phyloP scores from a whole-genome alignment of 2,888 invertebrate genomes.

The Automeris io region DNA sequence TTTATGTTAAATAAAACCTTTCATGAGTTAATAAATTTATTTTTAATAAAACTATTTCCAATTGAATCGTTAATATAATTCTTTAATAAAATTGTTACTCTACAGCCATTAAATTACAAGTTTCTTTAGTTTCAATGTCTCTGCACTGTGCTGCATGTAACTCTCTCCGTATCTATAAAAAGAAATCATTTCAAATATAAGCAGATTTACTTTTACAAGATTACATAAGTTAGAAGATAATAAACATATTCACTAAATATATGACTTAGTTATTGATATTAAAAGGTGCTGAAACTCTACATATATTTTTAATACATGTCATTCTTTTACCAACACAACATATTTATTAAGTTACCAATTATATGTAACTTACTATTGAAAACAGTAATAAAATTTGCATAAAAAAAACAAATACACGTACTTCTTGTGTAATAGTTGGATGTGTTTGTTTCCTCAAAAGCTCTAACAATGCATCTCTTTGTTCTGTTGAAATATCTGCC shows the following conservation, averaged over 20 bases:
- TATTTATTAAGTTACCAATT: too few species aligned
- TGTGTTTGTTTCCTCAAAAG: slow-evolving; percentile 86
- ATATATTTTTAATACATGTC: too few species aligned
- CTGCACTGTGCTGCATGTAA: slow-evolving; percentile 89
- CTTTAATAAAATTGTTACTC: slow-evolving; percentile 31
- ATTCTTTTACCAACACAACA: too few species aligned
- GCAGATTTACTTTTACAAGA: too few species aligned
- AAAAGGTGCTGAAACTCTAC: too few species aligned
- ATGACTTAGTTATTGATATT: too few species aligned
- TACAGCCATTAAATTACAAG: slow-evolving; percentile 45
- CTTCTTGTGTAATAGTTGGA: slow-evolving; percentile 83
- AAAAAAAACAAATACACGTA: slow-evolving; percentile 19
- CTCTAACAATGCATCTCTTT: slow-evolving; percentile 89
- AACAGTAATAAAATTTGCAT: neutral
- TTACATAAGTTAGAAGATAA: too few species aligned
- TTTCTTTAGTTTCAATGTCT: slow-evolving; percentile 78
- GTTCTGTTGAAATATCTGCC: slow-evolving; percentile 94
- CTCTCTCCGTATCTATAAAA: slow-evolving; percentile 86
- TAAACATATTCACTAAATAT: too few species aligned
- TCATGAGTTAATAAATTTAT: neutral
- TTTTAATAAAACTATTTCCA: neutral
- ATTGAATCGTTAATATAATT: neutral
- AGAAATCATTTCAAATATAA: too few species aligned
- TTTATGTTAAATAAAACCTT: neutral
- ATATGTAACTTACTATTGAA: neutral